Evolutionary conservation across 2,113 vertebrate species (phyloP).

Genomic region (Megaceryle maxima): DNA sequence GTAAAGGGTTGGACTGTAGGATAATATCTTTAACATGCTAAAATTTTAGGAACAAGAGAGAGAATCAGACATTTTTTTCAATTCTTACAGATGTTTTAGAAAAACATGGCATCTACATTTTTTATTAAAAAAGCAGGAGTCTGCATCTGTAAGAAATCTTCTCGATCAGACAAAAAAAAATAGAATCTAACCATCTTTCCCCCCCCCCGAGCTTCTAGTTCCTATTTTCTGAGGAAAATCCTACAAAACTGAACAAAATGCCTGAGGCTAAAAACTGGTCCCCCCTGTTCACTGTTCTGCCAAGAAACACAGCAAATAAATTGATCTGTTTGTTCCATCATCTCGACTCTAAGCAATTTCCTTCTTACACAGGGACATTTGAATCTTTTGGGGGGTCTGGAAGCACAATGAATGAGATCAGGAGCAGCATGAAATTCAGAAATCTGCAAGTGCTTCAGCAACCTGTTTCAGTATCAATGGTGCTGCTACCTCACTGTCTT

Average conservation of each 20-base stretch:
- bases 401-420: background rate
- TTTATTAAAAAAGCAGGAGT: background rate
- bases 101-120: background rate
- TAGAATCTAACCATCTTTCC: background rate
- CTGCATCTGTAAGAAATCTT: background rate
- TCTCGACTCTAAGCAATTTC: background rate
- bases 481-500: background rate
- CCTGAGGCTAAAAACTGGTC: background rate
- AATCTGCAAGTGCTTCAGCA: background rate
- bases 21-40: conserved; percentile 99
- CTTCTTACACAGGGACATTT: background rate
- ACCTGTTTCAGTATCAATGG: background rate
- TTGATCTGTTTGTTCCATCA: background rate
- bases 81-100: background rate
- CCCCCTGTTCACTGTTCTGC: background rate
- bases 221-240: background rate
- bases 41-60: background rate
- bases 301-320: background rate
- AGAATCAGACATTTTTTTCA: background rate
- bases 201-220: background rate
- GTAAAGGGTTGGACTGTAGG: conserved; percentile 93
- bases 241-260: background rate
- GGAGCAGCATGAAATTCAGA: background rate
- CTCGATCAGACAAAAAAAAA: background rate
- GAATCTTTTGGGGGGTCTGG: background rate